Percentiles rank a stretch among this genome's conserved stretches.
These are phyloP conservation scores for Turnix velox DNA, from an alignment of 2,113 vertebrate species.

Conservation along the genomic window DNA sequence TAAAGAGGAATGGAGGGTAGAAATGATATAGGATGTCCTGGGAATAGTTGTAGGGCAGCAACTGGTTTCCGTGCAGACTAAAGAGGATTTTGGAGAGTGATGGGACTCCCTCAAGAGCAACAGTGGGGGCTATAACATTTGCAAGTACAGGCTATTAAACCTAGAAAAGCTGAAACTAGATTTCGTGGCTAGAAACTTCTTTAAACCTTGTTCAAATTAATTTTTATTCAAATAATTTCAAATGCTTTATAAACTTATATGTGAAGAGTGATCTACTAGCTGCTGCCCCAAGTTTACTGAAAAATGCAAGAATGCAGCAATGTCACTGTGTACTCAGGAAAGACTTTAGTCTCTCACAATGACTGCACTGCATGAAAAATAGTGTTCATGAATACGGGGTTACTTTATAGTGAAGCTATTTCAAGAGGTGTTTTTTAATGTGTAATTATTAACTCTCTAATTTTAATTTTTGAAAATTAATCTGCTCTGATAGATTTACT, in stretches of 20 bases:
- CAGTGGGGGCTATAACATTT: background rate
- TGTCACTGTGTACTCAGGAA: background rate
- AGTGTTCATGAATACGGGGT: background rate
- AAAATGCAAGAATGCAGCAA: background rate
- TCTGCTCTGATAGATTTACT: background rate
- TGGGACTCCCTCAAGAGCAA: background rate
- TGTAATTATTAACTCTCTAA: background rate
- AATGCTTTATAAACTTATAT: background rate
- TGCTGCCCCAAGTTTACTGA: background rate
- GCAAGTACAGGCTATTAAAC: background rate
- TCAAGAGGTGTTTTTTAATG: background rate
- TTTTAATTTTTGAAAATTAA: background rate
- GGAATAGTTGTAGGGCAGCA: background rate
- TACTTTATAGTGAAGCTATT: background rate
- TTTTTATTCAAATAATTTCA: background rate
- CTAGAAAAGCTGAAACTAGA: background rate
- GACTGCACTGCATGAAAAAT: background rate
- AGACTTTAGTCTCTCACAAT: background rate
- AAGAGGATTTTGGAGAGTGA: background rate
- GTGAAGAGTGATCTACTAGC: background rate
- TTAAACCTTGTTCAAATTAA: background rate
- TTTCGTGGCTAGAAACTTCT: background rate
- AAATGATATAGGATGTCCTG: background rate
- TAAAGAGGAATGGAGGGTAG: background rate
- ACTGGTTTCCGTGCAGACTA: background rate